These are phyloP conservation scores for Asobara japonica DNA, from an alignment of 1,140 invertebrate species.

Conservation along the genomic window DNA sequence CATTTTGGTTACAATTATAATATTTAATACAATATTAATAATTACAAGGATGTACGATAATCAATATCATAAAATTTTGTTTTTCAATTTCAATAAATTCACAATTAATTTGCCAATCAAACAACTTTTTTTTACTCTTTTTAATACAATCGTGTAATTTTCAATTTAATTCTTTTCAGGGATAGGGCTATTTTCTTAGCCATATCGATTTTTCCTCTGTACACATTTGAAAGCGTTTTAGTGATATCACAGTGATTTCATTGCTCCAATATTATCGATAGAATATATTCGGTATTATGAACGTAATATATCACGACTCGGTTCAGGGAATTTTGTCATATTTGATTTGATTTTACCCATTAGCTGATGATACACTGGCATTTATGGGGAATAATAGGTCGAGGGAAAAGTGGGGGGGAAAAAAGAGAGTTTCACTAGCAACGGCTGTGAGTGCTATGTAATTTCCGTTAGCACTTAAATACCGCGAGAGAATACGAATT, in stretches of 20 bases:
- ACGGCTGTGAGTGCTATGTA: too few species aligned
- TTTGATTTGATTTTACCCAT: not conserved
- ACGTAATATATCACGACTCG: not conserved
- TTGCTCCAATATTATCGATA: slow-evolving; percentile 67
- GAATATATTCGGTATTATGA: slow-evolving; percentile 43
- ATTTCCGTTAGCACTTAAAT: not conserved
- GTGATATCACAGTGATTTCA: slow-evolving; percentile 68
- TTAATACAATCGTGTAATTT: slow-evolving; percentile 12
- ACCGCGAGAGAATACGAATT: not conserved
- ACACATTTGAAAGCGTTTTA: slow-evolving; percentile 66
- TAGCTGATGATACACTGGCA: not conserved
- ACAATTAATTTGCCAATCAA: slow-evolving; percentile 36
- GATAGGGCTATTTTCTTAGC: slow-evolving; percentile 2
- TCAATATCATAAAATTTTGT: slow-evolving; percentile 52
- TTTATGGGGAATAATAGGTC: not conserved
- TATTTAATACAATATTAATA: slow-evolving; percentile 49
- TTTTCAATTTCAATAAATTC: slow-evolving; percentile 40
- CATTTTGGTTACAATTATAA: slow-evolving; percentile 38
- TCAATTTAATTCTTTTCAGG: slow-evolving; percentile 26
- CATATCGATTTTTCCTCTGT: slow-evolving; percentile 50
- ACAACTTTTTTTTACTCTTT: slow-evolving; percentile 15
- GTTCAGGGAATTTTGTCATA: slow-evolving; percentile 8
- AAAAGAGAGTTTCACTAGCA: too few species aligned
- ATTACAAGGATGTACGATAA: slow-evolving; percentile 49
- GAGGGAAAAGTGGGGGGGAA: not conserved